These are phyloP conservation scores for Chelonia mydas DNA, from an alignment of 2,797 vertebrate genomes.

Conservation along the genomic window DNA sequence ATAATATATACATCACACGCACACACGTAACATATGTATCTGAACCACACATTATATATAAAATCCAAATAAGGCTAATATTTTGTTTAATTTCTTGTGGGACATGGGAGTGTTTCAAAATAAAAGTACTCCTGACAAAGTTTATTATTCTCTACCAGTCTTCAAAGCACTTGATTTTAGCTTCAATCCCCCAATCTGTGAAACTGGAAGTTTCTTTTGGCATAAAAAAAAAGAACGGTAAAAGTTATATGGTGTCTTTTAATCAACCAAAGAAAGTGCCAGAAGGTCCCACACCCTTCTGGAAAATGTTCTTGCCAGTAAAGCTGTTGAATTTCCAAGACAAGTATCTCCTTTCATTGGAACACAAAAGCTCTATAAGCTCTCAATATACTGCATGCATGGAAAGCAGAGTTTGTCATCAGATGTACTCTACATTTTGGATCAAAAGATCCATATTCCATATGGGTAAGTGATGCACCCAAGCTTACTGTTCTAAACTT, in stretches of 20 bases:
- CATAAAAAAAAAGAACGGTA: constrained; percentile 8
- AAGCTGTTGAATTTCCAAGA: constrained; percentile 58
- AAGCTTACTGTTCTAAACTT: neutral
- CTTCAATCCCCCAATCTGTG: neutral
- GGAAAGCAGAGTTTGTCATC: constrained; percentile 63
- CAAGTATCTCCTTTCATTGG: constrained; percentile 69
- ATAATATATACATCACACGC: too few species aligned
- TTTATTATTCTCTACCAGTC: neutral
- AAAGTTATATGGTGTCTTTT: constrained; percentile 41
- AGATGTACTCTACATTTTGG: constrained; percentile 33
- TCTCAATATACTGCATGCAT: constrained; percentile 31
- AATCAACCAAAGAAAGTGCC: constrained; percentile 38
- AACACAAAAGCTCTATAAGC: constrained; percentile 52
- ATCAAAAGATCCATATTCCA: neutral
- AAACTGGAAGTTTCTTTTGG: constrained; percentile 37
- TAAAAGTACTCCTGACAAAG: neutral
- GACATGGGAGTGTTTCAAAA: neutral
- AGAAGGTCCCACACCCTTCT: constrained; percentile 72
- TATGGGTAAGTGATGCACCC: neutral
- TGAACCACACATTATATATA: neutral
- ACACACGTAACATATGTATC: neutral
- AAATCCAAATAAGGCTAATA: neutral
- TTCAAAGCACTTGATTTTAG: neutral
- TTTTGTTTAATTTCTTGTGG: neutral
- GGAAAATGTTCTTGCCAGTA: constrained; percentile 50